phyloP scores from a whole-genome alignment of 2,797 vertebrate genomes.

The Anabacerthia variegaticeps region DNA sequence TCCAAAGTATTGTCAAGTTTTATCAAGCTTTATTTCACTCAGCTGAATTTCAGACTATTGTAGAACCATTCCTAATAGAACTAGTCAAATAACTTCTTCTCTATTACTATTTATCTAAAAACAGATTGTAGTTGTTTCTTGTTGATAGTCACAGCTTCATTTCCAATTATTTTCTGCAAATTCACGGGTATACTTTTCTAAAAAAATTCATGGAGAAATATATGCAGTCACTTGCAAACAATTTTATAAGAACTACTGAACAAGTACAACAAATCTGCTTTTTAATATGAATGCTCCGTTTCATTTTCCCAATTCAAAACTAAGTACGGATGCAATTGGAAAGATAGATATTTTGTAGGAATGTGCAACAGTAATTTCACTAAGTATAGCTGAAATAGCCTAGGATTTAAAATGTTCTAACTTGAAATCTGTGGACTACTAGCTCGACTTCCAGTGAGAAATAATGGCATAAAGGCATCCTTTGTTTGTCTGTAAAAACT shows the following conservation, averaged over 20 bases:
- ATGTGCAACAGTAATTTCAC: neutral
- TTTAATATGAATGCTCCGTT: neutral
- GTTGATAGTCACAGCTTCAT: neutral
- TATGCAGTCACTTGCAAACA: neutral
- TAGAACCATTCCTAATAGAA: neutral
- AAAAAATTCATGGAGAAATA: neutral
- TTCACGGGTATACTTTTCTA: neutral
- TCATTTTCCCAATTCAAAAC: neutral
- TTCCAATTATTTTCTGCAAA: neutral
- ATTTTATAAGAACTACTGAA: neutral
- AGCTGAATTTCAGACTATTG: neutral
- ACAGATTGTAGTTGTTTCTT: neutral
- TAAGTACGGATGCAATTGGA: neutral
- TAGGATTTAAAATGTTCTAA: neutral
- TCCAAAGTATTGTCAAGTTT: neutral
- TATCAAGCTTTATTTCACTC: neutral
- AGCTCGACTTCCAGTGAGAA: neutral
- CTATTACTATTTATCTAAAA: neutral
- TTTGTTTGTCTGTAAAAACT: neutral
- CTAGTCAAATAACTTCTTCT: neutral
- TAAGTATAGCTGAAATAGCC: neutral
- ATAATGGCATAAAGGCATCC: neutral
- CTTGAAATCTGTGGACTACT: neutral
- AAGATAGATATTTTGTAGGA: neutral
- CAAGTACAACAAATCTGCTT: neutral